phyloP scores from a whole-genome alignment of 1,140 invertebrate genomes.

The Ips nitidus region DNA sequence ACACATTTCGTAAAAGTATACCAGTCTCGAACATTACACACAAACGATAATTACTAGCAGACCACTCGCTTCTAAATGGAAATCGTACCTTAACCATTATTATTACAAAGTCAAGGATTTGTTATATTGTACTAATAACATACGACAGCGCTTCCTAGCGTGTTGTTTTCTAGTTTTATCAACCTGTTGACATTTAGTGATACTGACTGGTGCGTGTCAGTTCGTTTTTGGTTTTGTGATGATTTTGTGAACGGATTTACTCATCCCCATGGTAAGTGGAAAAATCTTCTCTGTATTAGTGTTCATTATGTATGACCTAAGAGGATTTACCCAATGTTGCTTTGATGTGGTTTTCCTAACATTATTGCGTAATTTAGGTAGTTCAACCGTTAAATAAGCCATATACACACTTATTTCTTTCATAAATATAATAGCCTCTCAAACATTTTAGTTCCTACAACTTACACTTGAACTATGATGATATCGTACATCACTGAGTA shows the following conservation, averaged over 20 bases:
- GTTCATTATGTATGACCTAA: neutral
- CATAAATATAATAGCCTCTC: too few species aligned
- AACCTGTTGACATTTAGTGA: slow-evolving; percentile 19
- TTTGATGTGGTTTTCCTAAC: neutral
- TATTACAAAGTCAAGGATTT: slow-evolving; percentile 37
- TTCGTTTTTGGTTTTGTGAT: slow-evolving; percentile 22
- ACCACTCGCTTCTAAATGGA: slow-evolving; percentile 16
- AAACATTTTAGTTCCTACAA: too few species aligned
- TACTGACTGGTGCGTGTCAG: slow-evolving; percentile 7
- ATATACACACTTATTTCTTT: too few species aligned
- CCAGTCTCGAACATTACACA: slow-evolving; percentile 15
- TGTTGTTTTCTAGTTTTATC: slow-evolving; percentile 30
- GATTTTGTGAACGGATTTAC: slow-evolving; percentile 11
- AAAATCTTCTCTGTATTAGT: neutral
- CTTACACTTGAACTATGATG: too few species aligned
- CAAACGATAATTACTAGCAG: slow-evolving; percentile 13
- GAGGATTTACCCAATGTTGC: slow-evolving; percentile 5
- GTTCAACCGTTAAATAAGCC: too few species aligned
- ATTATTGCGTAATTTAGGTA: neutral
- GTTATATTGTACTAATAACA: slow-evolving; percentile 31
- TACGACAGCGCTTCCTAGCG: slow-evolving; percentile 33
- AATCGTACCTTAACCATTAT: slow-evolving; percentile 19
- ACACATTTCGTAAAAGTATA: slow-evolving; percentile 19
- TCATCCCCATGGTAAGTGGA: slow-evolving; percentile 8
- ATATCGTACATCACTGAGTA: too few species aligned